phyloP scores from a whole-genome alignment of 2,797 vertebrate genomes.

The Tauraco hartlaubi region DNA sequence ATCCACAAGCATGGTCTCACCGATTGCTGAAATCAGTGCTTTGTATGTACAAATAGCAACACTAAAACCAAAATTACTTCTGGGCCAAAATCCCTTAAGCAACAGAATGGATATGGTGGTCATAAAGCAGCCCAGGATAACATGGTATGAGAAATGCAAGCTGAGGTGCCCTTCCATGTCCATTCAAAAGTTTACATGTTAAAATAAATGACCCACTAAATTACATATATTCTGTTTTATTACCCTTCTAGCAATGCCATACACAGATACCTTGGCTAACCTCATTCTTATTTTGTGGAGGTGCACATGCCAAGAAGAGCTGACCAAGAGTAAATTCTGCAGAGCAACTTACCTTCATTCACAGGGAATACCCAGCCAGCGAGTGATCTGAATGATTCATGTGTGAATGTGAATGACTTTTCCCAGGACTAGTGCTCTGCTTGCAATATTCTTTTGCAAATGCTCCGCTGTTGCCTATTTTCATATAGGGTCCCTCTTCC shows the following conservation, averaged over 20 bases:
- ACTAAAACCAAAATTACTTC: not conserved
- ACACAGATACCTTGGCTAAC: constrained; percentile 31
- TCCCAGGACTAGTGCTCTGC: not conserved
- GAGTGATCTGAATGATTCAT: not conserved
- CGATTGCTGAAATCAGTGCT: not conserved
- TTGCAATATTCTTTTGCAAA: not conserved
- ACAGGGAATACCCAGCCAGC: not conserved
- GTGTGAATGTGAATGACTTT: not conserved
- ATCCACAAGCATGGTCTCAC: not conserved
- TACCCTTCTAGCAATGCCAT: not conserved
- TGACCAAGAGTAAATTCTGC: constrained; percentile 34
- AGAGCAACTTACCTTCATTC: not conserved
- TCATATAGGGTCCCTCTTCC: not conserved
- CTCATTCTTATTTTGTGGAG: constrained; percentile 6
- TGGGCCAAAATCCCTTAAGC: constrained; percentile 1
- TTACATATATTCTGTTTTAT: not conserved
- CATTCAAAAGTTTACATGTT: not conserved
- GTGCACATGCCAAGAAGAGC: constrained; percentile 13
- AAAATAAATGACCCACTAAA: not conserved
- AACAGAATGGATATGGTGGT: not conserved
- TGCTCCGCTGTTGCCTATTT: not conserved
- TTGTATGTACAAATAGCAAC: not conserved
- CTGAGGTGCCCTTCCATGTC: not conserved
- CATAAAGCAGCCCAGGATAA: not conserved
- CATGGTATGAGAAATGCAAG: not conserved